Evolutionary conservation across 1,140 invertebrate species (phyloP).

Genomic region (Macrobrachium rosenbergii): DNA sequence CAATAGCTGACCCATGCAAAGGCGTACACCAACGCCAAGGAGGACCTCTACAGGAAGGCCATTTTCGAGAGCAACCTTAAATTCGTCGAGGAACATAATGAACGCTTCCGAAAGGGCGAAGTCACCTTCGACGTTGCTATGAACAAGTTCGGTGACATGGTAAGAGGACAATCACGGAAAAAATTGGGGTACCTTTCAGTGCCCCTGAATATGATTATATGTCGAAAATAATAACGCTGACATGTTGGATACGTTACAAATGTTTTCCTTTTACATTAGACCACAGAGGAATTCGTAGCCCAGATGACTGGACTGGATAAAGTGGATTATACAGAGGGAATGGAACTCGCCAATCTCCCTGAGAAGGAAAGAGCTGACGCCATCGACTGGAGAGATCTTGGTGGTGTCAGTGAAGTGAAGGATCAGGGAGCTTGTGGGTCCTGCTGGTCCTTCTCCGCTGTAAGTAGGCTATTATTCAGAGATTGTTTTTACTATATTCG

Average conservation of each 20-base stretch:
- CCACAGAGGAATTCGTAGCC: neutral
- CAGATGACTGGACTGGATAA: neutral
- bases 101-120: neutral
- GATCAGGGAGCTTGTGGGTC: slow-evolving; percentile 70
- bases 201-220: no score
- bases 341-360: neutral
- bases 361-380: neutral
- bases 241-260: no score
- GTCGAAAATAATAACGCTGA: neutral
- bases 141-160: neutral
- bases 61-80: neutral
- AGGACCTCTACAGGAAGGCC: neutral
- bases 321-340: neutral
- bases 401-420: slow-evolving; percentile 71
- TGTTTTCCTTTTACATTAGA: no score
- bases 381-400: slow-evolving; percentile 71
- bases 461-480: neutral
- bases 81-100: neutral
- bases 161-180: neutral
- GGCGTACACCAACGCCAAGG: neutral
- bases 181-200: neutral
- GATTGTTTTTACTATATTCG: neutral
- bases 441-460: slow-evolving; percentile 70
- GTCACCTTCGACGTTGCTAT: neutral
- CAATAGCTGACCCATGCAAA: neutral